These are phyloP conservation scores for Eulemur albifrons DNA, from an alignment of 2,797 vertebrate species.

Conservation along the genomic window DNA sequence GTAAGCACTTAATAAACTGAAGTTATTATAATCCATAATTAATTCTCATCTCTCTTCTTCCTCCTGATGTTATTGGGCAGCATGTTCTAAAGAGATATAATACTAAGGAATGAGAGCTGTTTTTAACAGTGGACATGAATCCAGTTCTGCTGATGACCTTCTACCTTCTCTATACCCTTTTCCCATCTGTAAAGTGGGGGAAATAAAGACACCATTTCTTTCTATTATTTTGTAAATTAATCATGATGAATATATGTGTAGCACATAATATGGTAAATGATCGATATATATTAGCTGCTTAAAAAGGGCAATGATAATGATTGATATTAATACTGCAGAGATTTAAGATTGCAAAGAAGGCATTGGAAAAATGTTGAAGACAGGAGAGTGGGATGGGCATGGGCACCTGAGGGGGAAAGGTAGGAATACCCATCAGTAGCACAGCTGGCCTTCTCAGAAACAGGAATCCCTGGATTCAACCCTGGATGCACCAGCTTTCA, in stretches of 20 bases:
- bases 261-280: not conserved
- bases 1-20: not conserved
- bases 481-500: not conserved
- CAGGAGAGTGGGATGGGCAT: no score
- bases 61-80: not conserved
- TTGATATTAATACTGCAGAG: not conserved
- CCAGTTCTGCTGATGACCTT: not conserved
- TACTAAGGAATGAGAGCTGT: not conserved
- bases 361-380: not conserved
- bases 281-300: not conserved
- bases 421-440: accelerated
- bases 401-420: not conserved
- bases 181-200: not conserved
- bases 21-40: not conserved
- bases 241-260: not conserved
- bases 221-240: not conserved
- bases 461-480: not conserved
- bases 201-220: not conserved
- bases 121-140: not conserved
- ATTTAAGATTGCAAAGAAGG: not conserved
- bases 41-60: not conserved
- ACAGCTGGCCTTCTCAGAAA: not conserved
- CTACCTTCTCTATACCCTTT: not conserved
- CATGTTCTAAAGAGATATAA: not conserved
- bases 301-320: not conserved